phyloP scores from a whole-genome alignment of 92 coral and sea anemone species.

The Phenganax stokvisi region DNA sequence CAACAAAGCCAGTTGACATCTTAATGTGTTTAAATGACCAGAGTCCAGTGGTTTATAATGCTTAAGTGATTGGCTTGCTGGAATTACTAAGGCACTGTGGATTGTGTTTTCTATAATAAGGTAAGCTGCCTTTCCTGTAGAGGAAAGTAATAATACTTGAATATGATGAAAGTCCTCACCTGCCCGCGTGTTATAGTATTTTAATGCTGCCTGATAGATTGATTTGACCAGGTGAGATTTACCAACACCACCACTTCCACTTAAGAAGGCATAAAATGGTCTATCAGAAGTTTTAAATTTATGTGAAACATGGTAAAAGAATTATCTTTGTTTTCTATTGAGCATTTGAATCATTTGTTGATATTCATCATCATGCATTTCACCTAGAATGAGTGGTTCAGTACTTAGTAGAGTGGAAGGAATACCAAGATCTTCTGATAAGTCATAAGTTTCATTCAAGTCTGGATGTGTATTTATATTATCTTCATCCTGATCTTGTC shows the following conservation, averaged over 20 bases:
- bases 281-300: background rate
- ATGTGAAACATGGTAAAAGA: no score
- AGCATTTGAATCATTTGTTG: no score
- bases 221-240: background rate
- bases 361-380: no score
- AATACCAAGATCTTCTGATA: background rate
- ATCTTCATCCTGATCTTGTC: background rate
- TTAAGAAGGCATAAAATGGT: slow-evolving; percentile 16
- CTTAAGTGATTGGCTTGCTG: slow-evolving; percentile 15
- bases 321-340: no score
- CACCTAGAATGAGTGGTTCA: no score
- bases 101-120: background rate
- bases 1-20: background rate
- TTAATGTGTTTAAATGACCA: background rate
- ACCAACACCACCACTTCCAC: slow-evolving; percentile 26
- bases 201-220: slow-evolving; percentile 46
- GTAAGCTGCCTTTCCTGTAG: slow-evolving; percentile 18
- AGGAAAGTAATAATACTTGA: slow-evolving; percentile 40
- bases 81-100: slow-evolving; percentile 4
- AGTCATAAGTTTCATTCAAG: slow-evolving; percentile 1
- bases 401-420: no score
- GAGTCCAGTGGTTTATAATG: slow-evolving; percentile 15
- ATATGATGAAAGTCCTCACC: slow-evolving; percentile 33
- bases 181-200: slow-evolving; percentile 39
- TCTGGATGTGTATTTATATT: background rate